Evolutionary conservation across 2,888 invertebrate species (phyloP).

Genomic region (Macrophya alboannulata): DNA sequence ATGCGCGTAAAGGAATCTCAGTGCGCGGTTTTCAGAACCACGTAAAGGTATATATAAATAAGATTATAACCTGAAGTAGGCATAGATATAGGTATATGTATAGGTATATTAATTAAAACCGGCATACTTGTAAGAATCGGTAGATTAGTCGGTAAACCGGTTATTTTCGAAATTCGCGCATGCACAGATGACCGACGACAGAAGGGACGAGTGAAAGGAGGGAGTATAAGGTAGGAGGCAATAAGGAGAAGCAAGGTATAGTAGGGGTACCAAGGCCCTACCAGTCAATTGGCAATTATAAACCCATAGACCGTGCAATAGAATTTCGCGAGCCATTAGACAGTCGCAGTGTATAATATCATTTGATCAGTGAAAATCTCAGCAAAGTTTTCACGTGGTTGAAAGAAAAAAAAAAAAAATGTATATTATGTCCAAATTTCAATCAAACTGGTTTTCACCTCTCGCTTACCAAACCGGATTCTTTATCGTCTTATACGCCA

Average conservation of each 20-base stretch:
- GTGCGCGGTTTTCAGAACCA: neutral
- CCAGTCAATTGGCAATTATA: slow-evolving; percentile 7
- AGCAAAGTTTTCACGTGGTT: neutral
- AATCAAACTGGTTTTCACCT: slow-evolving; percentile 41
- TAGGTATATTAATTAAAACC: slow-evolving; percentile 39
- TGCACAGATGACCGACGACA: slow-evolving; percentile 22
- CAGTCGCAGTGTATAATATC: neutral
- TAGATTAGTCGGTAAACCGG: slow-evolving; percentile 46
- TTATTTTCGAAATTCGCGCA: slow-evolving; percentile 53
- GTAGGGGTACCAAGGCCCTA: neutral
- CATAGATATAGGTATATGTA: neutral
- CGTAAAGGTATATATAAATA: neutral
- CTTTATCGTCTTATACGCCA: neutral
- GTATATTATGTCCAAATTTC: slow-evolving; percentile 21
- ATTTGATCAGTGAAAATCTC: neutral
- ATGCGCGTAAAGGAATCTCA: slow-evolving; percentile 5
- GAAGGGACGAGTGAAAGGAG: slow-evolving; percentile 43
- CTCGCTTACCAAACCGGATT: slow-evolving; percentile 31
- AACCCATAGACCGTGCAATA: neutral
- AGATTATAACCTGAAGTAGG: neutral
- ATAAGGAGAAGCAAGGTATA: neutral
- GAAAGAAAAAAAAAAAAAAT: neutral
- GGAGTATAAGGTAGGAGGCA: neutral
- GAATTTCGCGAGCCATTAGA: neutral
- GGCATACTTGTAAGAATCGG: slow-evolving; percentile 26